Evolutionary conservation across 2,113 vertebrate genomes (phyloP), one percentile per base, ranked within the genome.

Genomic region (Pyxicephalus adspersus): DNA sequence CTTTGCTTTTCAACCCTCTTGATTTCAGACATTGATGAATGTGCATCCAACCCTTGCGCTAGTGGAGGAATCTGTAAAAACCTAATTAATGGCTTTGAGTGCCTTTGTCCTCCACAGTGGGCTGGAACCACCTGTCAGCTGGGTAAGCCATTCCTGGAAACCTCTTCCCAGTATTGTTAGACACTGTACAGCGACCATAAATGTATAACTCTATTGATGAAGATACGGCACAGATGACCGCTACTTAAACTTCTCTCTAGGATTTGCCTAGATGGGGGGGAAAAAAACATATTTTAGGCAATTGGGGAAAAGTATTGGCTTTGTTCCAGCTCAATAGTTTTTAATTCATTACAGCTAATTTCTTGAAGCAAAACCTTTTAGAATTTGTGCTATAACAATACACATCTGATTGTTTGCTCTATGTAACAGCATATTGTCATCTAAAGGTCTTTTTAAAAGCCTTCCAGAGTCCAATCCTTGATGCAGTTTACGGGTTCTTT

Each of bases 61-160:
- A 91, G 95, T 0, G 96, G 95, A 0, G 96, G 96, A 78, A 98
- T 95, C 82, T 99, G 97, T 78, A 91, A 98, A 66, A 95, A 99
- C 88, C 86, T 90, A 85, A 89, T 96, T 86, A 96, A 97, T 38
- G 85, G 94, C 26, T 99, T 98, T 0, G 96, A 97, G 84, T 98
- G 97, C 76, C 87, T 98, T 86, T 99, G 97, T 83, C 94, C 93
- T 3, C 91, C 93, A 0, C 95, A 96, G 88, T 99, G 96, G 97
- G 94, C 91, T 45, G 96, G 97, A 76, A 93, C 93, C 86, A 98
- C 96, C 13, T 99, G 97, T 90, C 95, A 96, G 85, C 95, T 97
- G 85, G 96, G 97, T 99, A 89, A 88, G 90, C 34, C 51, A 34
- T 45, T 45, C 26, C n/a, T 64, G 34, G 23, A 29, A 64, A 45